Percentiles rank a stretch among this genome's conserved stretches.
These are phyloP conservation scores for Mongoloraphidia duomilia DNA, from an alignment of 2,888 invertebrate species.

Conservation along the genomic window DNA sequence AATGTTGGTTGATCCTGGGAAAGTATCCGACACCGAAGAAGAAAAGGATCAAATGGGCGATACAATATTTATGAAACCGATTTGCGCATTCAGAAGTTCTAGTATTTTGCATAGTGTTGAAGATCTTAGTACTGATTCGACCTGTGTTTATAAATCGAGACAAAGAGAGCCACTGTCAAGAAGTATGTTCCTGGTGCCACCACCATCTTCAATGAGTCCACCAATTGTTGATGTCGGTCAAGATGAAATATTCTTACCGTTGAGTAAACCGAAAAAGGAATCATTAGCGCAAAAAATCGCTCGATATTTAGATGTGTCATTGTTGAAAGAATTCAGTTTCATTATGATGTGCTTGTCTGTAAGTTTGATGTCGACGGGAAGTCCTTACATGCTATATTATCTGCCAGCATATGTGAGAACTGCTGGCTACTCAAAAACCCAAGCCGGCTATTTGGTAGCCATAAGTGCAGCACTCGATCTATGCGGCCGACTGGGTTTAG, in stretches of 20 bases:
- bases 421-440: conserved; percentile 43
- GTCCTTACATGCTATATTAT: conserved; percentile 61
- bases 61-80: conserved; percentile 36
- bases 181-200: conserved; percentile 34
- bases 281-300: conserved; percentile 26
- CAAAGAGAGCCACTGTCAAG: conserved; percentile 20
- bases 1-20: conserved; percentile 22
- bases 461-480: conserved; percentile 60
- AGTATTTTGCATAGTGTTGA: conserved; percentile 60
- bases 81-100: conserved; percentile 52
- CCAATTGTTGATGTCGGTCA: conserved; percentile 10
- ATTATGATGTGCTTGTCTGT: conserved; percentile 58
- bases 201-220: conserved; percentile 27
- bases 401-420: conserved; percentile 59
- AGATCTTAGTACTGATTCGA: conserved; percentile 59
- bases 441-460: conserved; percentile 54
- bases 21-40: conserved; percentile 32
- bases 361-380: conserved; percentile 61
- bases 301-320: conserved; percentile 50
- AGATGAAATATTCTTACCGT: conserved; percentile 10
- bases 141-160: conserved; percentile 54
- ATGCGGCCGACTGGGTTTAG: conserved; percentile 53
- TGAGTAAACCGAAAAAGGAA: conserved; percentile 24
- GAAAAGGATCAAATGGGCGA: conserved; percentile 41
- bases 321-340: conserved; percentile 52